Evolutionary conservation across 2,888 invertebrate species (phyloP).

Genomic region (Endomychus coccineus): DNA sequence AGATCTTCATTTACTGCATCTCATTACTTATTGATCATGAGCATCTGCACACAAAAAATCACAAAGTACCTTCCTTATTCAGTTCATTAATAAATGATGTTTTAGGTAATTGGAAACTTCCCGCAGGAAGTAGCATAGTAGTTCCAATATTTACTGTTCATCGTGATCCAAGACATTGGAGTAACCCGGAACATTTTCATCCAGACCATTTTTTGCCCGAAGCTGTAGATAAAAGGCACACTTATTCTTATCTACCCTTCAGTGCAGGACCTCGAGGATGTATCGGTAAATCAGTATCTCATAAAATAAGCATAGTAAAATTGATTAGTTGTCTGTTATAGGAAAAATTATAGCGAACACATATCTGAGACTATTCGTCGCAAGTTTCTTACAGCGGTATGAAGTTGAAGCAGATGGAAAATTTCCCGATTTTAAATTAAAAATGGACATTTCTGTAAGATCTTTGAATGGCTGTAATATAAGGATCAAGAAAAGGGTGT

Average conservation of each 20-base stretch:
- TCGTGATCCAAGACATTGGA: constrained; percentile 30
- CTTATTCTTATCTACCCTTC: constrained; percentile 34
- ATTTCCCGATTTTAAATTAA: constrained; percentile 29
- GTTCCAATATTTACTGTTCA: constrained; percentile 33
- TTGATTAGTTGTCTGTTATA: constrained; percentile 9
- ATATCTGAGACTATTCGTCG: constrained; percentile 27
- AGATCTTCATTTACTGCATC: too few relatives aligned
- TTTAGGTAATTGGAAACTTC: constrained; percentile 27
- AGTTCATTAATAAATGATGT: background rate
- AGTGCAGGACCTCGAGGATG: constrained; percentile 35
- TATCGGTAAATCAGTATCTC: constrained; percentile 26
- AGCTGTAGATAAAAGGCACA: constrained; percentile 25
- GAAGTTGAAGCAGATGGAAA: constrained; percentile 32
- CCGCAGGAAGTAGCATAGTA: constrained; percentile 26
- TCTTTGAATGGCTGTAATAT: constrained; percentile 30
- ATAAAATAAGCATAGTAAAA: background rate
- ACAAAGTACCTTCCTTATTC: background rate
- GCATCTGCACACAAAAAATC: too few relatives aligned
- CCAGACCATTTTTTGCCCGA: constrained; percentile 38
- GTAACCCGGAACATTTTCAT: constrained; percentile 33
- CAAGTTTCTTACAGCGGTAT: constrained; percentile 28
- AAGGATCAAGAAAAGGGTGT: constrained; percentile 25
- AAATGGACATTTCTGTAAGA: constrained; percentile 30
- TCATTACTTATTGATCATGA: too few relatives aligned
- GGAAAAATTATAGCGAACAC: constrained; percentile 31